Evolutionary conservation across 2,797 vertebrate genomes (phyloP), one percentile per base, ranked within the genome.

Genomic region (Synaphobranchus kaupii): DNA sequence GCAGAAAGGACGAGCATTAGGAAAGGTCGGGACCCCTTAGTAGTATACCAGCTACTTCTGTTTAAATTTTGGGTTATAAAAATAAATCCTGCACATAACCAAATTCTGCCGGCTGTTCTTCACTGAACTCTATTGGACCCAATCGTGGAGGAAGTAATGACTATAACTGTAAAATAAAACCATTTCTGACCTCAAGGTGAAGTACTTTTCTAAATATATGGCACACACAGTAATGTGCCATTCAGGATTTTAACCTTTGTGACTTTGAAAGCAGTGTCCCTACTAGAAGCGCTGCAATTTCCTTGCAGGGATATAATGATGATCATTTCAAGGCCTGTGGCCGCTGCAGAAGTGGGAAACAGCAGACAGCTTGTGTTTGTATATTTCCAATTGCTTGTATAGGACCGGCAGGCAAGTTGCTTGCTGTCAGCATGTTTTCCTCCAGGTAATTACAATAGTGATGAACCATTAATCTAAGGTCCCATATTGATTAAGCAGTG

Each of bases 391-490:
- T 39, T 73, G 56, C 50, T 84, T 83, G 58, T 83, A 50, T 83
- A 50, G 48, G 56, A 7, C 22, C 6, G 47, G 48, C 63, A 84
- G 81, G 48, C 86, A 82, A 68, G 81, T 86, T 50, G n/a, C 86
- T 31, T 54, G 47, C 63, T 83, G 28, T 83, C 66, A 68, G 48
- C 81, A 71, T 73, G 48, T 25, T 56, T 73, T 50, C 86, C 48
- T 71, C 47, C 15, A 15, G 48, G 60, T 71, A 83, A 83, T 71
- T 87, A 73, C 60, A 71, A 20, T 44, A 71, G 58, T 34, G 73
- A 44, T 71, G 60, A 83, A 88, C 86, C 91, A 93, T 94, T 92
- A 90, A 93, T 95, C 94, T 95, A 90, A 88, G 63, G 80, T 88
- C 89, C 89, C 88, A 89, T 91, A 93, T 93, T 90, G 92, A 95